Base-by-base conservation (phyloP, 2,888 invertebrate genomes). In the Polydrusus pterygomalis region DNA sequence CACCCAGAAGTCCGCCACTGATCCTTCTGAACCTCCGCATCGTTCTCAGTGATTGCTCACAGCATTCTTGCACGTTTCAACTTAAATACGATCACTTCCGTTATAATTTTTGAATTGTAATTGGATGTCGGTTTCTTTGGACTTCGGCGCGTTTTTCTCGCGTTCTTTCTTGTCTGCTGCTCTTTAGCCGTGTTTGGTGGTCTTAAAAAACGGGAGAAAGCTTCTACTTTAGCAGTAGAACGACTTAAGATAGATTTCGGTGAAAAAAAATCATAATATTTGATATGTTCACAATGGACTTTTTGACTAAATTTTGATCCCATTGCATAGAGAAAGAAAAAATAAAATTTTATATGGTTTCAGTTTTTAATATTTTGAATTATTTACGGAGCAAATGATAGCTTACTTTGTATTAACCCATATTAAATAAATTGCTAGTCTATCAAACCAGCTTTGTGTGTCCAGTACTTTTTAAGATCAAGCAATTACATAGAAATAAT, bases 51-150 rank as follows among this genome's bases (percentile, higher is more conserved):
- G 79, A 70, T 75, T 78, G 78, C 74, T 83, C 80, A 79, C 78
- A 70, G 80, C 83, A 81, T 83, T 82, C 83, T 78, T 81, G 77
- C 75, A 79, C 81, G 81, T 82, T 81, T 80, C 80, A 79, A 77
- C 80, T 82, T 78, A 80, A 77, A 79, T 79, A 82, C 81, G 80
- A 82, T 82, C 80, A 82, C 81, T 83, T 83, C 83, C 83, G 81
- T 81, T 82, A 82, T 80, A 80, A 82, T 81, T 82, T 83, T 83
- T 81, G 80, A 80, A 77, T 80, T 80, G 79, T 82, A 82, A 83
- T 83, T 82, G 81, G 82, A 79, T 78, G 80, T 79, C 78, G 77
- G 79, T 78, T 81, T 78, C 78, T 79, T 75, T 75, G 70, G 75
- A 64, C 56, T 75, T 49, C 54, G 68, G 71, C 67, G 63, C 69